A percentile compares a stretch with the other conserved stretches of the same genome.
phyloP scores from a whole-genome alignment of 2,797 vertebrate genomes.

The Dallia pectoralis region DNA sequence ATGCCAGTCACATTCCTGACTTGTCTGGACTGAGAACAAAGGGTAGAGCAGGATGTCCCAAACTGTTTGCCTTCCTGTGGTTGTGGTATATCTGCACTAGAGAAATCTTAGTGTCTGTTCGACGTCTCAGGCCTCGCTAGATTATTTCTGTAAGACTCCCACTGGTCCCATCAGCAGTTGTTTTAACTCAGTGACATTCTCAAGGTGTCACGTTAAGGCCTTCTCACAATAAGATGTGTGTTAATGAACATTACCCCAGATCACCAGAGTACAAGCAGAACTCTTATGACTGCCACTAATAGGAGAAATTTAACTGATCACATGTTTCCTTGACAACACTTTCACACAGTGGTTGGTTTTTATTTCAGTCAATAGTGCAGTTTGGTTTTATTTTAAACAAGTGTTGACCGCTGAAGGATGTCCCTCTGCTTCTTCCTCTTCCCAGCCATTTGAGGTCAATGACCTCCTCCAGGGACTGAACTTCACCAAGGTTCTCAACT shows the following conservation, averaged over 20 bases:
- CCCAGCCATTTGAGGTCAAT: conserved; percentile 90
- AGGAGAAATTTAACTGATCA: not conserved
- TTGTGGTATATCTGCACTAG: not conserved
- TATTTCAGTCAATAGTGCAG: not conserved
- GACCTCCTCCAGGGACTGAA: conserved; percentile 95
- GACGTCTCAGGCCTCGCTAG: not conserved
- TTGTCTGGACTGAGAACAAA: conserved; percentile 3
- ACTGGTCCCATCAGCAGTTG: not conserved
- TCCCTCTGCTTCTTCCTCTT: conserved; percentile 6
- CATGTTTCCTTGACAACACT: not conserved
- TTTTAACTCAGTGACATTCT: not conserved
- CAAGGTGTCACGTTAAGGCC: not conserved
- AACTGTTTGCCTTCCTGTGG: not conserved
- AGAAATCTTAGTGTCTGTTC: not conserved
- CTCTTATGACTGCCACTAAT: not conserved
- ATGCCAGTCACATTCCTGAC: not conserved
- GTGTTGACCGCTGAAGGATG: not conserved
- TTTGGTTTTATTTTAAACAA: not conserved
- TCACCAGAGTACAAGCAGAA: not conserved
- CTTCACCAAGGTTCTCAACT: conserved; percentile 91
- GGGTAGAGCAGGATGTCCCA: not conserved
- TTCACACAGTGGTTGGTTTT: not conserved
- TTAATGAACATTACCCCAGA: not conserved
- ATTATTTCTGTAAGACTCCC: not conserved
- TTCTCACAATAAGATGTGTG: not conserved